Evolutionary conservation across 2,113 vertebrate species (phyloP), one percentile per base, ranked within the genome.

Genomic region (Semnornis frantzii): DNA sequence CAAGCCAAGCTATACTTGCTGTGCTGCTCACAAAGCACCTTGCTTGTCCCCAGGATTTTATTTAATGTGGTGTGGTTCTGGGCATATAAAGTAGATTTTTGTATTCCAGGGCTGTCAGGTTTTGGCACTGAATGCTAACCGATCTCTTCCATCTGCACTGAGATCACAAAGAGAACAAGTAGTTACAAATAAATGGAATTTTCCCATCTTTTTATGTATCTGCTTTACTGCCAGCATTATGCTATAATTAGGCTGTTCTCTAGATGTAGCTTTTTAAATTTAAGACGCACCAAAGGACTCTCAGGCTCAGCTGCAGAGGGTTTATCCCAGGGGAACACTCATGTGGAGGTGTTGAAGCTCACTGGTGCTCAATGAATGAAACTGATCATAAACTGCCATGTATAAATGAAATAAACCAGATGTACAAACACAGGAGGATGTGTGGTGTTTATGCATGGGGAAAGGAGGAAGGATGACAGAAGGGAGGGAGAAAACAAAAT

Each of bases 171-270:
- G 69, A 83, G 70, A 93, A 76, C 66, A 94, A 73, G 48, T 69
- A 86, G 70, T 84, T 96, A 86, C 80, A 95, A 92, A 93, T 77
- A 93, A 78, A 70, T 4, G 19, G 81, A 92, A 89, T 96, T 92
- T 92, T 70, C 59, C 52, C 4, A 3, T 75, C 68, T 82, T 94
- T 90, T 84, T 9, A 92, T 80, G 55, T 66, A 46, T 55, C 69
- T 0, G 1, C 42, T 77, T 71, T 82, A 69, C 42, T 87, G 71
- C 27, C 77, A 84, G 66, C 28, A 34, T 89, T 85, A 59, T 42
- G 9, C 42, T 85, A 7, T 54, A 63, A 63, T 11, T 34, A 63
- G 52, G n/a, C 75, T 79, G 28, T 46, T 93, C 44, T 76, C 44
- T 72, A 55, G 31, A 42, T 89, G 82, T 57, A 65, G 50, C 37